Evolutionary conservation across 2,888 invertebrate species (phyloP), one percentile per base, ranked within the genome.

Genomic region (Stenolophus ochropezus): DNA sequence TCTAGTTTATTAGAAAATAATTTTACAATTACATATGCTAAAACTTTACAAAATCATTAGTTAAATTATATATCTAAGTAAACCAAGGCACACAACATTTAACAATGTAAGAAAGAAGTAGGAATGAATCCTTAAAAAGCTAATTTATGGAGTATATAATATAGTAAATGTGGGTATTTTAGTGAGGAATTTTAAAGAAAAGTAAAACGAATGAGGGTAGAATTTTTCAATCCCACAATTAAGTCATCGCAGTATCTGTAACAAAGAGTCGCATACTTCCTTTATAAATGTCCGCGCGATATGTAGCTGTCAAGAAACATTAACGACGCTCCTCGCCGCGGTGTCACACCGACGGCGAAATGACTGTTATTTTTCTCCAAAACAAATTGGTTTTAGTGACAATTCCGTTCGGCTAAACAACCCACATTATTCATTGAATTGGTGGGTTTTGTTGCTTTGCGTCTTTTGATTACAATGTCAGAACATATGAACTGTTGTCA

Each of bases 361-460:
- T 80, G 73, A 73, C 73, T 73, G 80, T 80, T 80, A 80, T 73
- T 73, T 73, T 80, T 80, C 80, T 80, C 73, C n/a, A 14, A 53
- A 80, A 80, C 80, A 79, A 79, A 79, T 79, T 79, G 79, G 69
- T 79, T 79, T 79, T 53, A 65, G 80, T 73, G 80, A 80, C 79
- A 79, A 80, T 80, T 73, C 73, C 73, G 73, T 80, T 73, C 47
- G 73, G 73, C 61, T 80, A 56, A 80, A 80, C 80, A 80, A 73
- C 47, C 27, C n/a, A 33, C 71, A 71, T 73, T 56, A 71, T 73
- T 80, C 80, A 80, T 73, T 75, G 75, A 75, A 27, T 53, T 25
- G 53, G 16, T n/a, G 53, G 53, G 53, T 75, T 51, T 61, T 18
- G 71, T 71, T 71, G 42, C 1, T 42, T 33, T 20, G 2, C 5